Conservation (phyloP, 2,888 invertebrate genomes). For the Ametastegia equiseti region DNA sequence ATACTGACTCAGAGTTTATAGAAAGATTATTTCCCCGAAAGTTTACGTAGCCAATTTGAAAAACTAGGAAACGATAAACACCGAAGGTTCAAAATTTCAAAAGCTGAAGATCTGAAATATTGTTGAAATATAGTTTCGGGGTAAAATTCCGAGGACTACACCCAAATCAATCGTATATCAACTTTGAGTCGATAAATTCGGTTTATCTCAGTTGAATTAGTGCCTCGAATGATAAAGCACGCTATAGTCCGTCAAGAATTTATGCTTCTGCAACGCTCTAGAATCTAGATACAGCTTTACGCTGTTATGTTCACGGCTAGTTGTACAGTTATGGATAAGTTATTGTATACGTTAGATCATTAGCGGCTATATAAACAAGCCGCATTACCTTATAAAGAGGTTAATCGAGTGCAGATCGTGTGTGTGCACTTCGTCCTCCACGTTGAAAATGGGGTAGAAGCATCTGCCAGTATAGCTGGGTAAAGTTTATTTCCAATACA, state of each 20-base stretch:
- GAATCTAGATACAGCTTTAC: conserved; percentile 10
- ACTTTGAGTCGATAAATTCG: background rate
- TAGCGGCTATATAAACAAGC: conserved; percentile 34
- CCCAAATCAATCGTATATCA: background rate
- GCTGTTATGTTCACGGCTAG: conserved; percentile 7
- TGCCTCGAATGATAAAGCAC: background rate
- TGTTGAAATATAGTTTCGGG: too few species aligned
- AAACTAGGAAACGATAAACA: too few species aligned
- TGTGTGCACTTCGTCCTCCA: background rate
- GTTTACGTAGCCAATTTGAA: too few species aligned
- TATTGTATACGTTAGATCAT: conserved; percentile 36
- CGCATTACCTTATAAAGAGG: conserved; percentile 29
- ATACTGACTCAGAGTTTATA: too few species aligned
- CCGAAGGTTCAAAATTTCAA: too few species aligned
- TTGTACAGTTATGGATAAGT: conserved; percentile 42
- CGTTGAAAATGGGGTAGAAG: background rate
- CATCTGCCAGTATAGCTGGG: background rate
- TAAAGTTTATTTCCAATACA: background rate
- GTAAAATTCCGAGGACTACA: too few species aligned
- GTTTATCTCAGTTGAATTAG: background rate
- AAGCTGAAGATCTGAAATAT: too few species aligned
- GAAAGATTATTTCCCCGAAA: too few species aligned
- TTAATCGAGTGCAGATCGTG: conserved; percentile 36
- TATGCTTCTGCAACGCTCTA: conserved; percentile 9
- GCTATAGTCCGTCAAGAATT: background rate